Base-by-base conservation (phyloP, 35 echinoderm and acorn worm species). In the Ophioderma brevispina region DNA sequence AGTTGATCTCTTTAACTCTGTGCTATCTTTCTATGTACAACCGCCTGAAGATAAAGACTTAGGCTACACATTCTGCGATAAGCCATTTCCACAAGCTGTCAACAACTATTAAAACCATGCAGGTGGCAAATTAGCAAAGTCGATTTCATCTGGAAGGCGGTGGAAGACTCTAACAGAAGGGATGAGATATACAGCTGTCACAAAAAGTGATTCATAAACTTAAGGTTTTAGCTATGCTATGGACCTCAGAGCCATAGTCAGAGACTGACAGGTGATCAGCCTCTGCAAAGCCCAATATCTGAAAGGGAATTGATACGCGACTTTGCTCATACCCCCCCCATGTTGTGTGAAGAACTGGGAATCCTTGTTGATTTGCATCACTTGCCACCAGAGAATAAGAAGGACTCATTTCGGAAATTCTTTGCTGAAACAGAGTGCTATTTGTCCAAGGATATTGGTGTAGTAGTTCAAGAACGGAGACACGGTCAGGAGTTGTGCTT, bases 371-470 rank as follows among this genome's bases (percentile, higher is more conserved):
- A 52, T 52, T 52, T 52, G 46, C 46, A 21, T 52, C 46, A 52
- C 46, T 52, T 52, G 21, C 46, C 46, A 52, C 46, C 46, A 52
- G 21, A 52, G 46, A 52, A 52, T 52, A 52, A 21, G 46, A 77
- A 30, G 34, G 76, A 77, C 30, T 77, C 76, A 77, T 77, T 77
- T 77, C 76, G 28, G 30, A 28, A 77, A 77, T 77, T 77, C 34
- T 77, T 77, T 30, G 76, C 76, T 31, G 76, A 77, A 35, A 77
- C 76, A 13, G 76, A 77, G 34, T 13, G 76, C n/a, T 77, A 77
- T 77, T 77, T 77, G 34, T 77, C 76, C 30, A 28, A 77, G 34
- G 76, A 77, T 77, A 30, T 77, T 77, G 76, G 76, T 77, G 76
- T 77, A 31, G 76, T 28, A 31, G 76, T 77, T 31, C 76, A 77